A percentile compares a stretch with the other conserved stretches of the same genome.
phyloP scores from a whole-genome alignment of 2,113 vertebrate genomes.

The Hyperopisus bebe region DNA sequence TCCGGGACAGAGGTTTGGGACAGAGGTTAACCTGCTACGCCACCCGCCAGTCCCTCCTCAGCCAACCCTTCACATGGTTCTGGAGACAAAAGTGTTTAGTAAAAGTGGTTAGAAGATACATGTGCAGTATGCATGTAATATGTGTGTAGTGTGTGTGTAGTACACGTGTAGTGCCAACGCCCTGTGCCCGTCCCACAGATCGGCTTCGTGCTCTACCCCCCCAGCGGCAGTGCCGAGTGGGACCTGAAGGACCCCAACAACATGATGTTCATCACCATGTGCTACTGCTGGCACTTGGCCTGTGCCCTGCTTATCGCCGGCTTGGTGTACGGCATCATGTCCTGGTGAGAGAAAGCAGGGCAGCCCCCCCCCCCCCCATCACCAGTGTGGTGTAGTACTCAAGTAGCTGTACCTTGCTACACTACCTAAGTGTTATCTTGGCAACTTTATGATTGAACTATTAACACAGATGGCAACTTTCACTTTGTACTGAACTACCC shows the following conservation, averaged over 20 bases:
- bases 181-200: constrained; percentile 60
- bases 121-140: neutral
- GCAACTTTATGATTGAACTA: neutral
- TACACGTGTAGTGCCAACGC: neutral
- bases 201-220: constrained; percentile 84
- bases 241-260: constrained; percentile 73
- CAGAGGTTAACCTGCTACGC: neutral
- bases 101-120: neutral
- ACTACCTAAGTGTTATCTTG: neutral
- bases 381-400: neutral
- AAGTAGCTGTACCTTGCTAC: neutral
- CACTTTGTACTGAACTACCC: no score
- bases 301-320: constrained; percentile 65
- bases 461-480: no score
- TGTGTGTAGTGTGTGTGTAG: neutral
- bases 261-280: constrained; percentile 80
- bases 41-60: no score
- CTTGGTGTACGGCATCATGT: constrained; percentile 66
- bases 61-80: neutral
- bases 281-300: constrained; percentile 87
- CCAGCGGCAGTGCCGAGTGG: constrained; percentile 70
- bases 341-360: constrained; percentile 68
- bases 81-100: neutral
- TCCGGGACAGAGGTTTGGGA: no score
- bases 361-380: neutral